Percentiles rank a stretch among this genome's conserved stretches.
Conservation (phyloP, 2,113 vertebrate species). For the Notothenia rossii region DNA sequence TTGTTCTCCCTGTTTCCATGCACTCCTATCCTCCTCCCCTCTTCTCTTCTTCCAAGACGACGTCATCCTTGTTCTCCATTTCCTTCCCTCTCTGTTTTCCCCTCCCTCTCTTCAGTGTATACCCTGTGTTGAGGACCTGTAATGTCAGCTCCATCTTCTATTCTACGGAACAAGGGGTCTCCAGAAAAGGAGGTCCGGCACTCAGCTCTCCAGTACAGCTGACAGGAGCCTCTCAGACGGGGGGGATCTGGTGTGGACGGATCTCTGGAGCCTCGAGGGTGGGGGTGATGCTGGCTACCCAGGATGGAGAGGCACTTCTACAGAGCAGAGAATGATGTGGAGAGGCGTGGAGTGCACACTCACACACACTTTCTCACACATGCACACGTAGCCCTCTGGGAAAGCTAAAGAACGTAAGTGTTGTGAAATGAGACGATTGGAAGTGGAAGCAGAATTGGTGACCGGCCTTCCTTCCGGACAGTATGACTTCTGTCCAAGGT, state of each 20-base stretch:
- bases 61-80: not conserved
- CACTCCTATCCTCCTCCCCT: slow-evolving; percentile 17
- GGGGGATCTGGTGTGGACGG: slow-evolving; percentile 26
- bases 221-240: slow-evolving; percentile 37
- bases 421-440: slow-evolving; percentile 7
- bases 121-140: slow-evolving; percentile 33
- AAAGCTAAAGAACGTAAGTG: not conserved
- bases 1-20: slow-evolving; percentile 25
- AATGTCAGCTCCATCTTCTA: slow-evolving; percentile 32
- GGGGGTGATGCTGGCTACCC: not conserved
- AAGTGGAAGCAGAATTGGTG: slow-evolving; percentile 3
- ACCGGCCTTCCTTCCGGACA: slow-evolving; percentile 8
- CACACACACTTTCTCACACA: not conserved
- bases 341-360: slow-evolving; percentile 15
- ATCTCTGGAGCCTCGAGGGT: slow-evolving; percentile 23
- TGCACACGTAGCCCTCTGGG: not conserved
- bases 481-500: slow-evolving; percentile 24
- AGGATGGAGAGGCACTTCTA: slow-evolving; percentile 42
- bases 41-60: not conserved
- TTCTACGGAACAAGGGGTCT: slow-evolving; percentile 8
- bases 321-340: slow-evolving; percentile 2
- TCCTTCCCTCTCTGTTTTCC: not conserved
- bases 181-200: not conserved
- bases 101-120: slow-evolving; percentile 11
- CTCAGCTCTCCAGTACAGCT: not conserved